Evolutionary conservation across 64 coral and sea anemone genomes (phyloP).

Genomic region (Stichodactyla mertensii): DNA sequence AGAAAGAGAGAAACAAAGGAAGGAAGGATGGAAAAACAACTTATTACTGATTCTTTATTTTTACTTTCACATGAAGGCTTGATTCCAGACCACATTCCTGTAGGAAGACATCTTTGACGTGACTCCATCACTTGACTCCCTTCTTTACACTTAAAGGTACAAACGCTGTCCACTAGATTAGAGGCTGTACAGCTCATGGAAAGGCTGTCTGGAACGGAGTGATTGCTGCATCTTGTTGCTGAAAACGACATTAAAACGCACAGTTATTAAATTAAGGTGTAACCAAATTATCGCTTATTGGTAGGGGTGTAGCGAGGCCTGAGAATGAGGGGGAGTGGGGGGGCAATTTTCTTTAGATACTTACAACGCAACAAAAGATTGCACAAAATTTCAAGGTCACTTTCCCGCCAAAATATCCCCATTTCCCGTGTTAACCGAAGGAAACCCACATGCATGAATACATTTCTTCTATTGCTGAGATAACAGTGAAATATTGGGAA

Average conservation of each 20-base stretch:
- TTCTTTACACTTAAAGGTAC: neutral
- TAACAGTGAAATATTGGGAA: no score
- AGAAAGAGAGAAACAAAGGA: no score
- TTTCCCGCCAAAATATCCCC: no score
- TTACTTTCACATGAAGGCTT: neutral
- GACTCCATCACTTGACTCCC: neutral
- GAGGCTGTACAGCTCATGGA: slow-evolving; percentile 11
- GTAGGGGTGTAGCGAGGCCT: no score
- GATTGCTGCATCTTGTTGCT: neutral
- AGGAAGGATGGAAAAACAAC: no score
- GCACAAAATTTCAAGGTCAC: no score
- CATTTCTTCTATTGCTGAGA: no score
- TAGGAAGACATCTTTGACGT: slow-evolving; percentile 5
- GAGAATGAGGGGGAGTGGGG: no score
- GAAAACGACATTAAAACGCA: neutral
- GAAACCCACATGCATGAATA: no score
- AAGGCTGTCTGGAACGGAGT: neutral
- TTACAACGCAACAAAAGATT: no score
- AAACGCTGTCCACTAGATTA: neutral
- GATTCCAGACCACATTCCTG: slow-evolving; percentile 4
- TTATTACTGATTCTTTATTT: neutral
- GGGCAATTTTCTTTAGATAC: no score
- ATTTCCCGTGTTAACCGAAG: no score
- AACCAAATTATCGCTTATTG: neutral
- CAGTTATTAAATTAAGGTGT: neutral